Conservation (phyloP, 2,888 invertebrate genomes). For the Chymomyza procnemis region DNA sequence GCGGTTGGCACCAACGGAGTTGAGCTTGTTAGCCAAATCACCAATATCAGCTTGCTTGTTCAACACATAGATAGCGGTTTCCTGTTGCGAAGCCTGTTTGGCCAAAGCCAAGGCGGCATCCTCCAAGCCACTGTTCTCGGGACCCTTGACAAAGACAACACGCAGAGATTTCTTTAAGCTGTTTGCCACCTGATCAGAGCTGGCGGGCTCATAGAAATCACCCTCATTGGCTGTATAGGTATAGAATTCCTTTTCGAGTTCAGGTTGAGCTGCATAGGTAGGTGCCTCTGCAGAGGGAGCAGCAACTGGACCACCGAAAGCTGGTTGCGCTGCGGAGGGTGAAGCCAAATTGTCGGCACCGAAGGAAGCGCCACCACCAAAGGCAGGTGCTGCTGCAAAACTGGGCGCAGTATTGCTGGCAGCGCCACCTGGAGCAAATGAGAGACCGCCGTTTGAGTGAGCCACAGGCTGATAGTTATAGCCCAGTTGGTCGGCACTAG, state of each 20-base stretch:
- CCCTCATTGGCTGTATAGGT: slow-evolving; percentile 71
- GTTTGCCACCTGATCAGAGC: slow-evolving; percentile 43
- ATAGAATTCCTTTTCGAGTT: slow-evolving; percentile 72
- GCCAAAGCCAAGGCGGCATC: slow-evolving; percentile 60
- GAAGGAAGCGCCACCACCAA: slow-evolving; percentile 4
- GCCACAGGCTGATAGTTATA: slow-evolving; percentile 59
- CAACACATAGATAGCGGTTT: slow-evolving; percentile 73
- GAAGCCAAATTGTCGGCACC: background rate
- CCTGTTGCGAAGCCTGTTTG: slow-evolving; percentile 55
- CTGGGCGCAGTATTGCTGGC: slow-evolving; percentile 9
- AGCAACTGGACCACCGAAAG: slow-evolving; percentile 12
- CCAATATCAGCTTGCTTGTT: slow-evolving; percentile 63
- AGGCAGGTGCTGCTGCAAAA: slow-evolving; percentile 5
- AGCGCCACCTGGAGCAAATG: slow-evolving; percentile 49
- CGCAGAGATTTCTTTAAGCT: slow-evolving; percentile 66
- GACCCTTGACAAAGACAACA: slow-evolving; percentile 73
- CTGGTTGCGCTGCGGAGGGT: slow-evolving; percentile 14
- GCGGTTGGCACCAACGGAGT: slow-evolving; percentile 47
- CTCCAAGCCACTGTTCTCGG: slow-evolving; percentile 59
- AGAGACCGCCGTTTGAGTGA: slow-evolving; percentile 48
- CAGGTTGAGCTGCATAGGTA: slow-evolving; percentile 39
- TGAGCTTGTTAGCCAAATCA: slow-evolving; percentile 55
- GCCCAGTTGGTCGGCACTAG: slow-evolving; percentile 51
- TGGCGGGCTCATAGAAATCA: slow-evolving; percentile 58
- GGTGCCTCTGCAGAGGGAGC: slow-evolving; percentile 33